Conservation (phyloP, 2,888 invertebrate genomes). For the Anagyrus pseudococci region DNA sequence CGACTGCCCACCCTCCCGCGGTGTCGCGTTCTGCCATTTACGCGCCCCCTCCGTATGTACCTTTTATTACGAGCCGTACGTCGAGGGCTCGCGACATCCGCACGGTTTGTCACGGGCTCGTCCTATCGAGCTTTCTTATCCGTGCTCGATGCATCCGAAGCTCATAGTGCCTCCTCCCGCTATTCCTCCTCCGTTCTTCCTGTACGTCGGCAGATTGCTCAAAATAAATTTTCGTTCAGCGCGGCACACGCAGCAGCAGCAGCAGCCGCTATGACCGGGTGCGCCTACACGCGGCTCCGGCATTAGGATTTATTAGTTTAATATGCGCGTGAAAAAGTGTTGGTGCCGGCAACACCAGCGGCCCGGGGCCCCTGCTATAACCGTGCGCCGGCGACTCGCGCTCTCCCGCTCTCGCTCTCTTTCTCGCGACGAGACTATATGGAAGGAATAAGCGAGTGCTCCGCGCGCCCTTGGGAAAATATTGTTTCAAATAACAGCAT, state of each 20-base stretch:
- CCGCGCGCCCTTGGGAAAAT: constrained; percentile 3
- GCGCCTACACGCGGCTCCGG: neutral
- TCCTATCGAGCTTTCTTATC: too few relatives aligned
- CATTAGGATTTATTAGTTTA: constrained; percentile 26
- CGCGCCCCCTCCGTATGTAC: neutral
- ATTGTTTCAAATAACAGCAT: constrained; percentile 4
- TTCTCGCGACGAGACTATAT: neutral
- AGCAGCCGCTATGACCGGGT: too few relatives aligned
- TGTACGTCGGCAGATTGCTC: neutral
- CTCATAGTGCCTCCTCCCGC: neutral
- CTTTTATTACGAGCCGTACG: too few relatives aligned
- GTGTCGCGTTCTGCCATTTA: neutral
- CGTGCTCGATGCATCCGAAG: too few relatives aligned
- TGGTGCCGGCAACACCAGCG: neutral
- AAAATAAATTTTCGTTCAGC: constrained; percentile 17
- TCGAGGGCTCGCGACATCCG: too few relatives aligned
- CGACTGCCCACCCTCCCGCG: neutral
- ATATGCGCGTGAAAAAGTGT: constrained; percentile 19
- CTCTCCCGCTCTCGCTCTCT: neutral
- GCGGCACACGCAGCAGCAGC: neutral
- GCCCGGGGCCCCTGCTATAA: neutral
- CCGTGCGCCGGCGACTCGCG: neutral
- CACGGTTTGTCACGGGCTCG: too few relatives aligned
- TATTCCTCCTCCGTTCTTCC: neutral
- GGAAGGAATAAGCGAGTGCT: neutral